Percentiles rank a stretch among this genome's conserved stretches.
Conservation (phyloP, 1,140 invertebrate species). For the Amphibalanus amphitrite region DNA sequence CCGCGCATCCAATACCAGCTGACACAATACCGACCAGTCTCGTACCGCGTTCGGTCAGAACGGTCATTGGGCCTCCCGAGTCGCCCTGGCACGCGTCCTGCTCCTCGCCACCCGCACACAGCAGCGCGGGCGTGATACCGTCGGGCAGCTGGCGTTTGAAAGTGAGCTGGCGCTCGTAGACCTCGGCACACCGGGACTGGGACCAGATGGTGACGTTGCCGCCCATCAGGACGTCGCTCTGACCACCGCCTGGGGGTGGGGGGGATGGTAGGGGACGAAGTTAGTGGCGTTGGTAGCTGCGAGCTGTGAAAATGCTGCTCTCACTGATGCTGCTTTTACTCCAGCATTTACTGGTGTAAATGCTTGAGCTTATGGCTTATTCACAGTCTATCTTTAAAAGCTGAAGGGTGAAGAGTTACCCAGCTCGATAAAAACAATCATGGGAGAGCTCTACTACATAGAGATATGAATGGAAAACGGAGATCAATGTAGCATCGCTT, state of each 20-base stretch:
- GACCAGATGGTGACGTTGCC: neutral
- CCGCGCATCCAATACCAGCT: conserved; percentile 50
- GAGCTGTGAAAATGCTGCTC: no score
- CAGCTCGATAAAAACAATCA: no score
- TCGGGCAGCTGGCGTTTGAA: neutral
- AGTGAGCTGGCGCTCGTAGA: neutral
- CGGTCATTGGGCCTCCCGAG: conserved; percentile 21
- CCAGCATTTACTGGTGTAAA: no score
- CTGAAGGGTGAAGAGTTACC: no score
- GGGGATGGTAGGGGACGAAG: neutral
- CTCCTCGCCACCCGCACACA: conserved; percentile 8
- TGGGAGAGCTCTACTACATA: no score
- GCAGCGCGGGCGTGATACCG: neutral
- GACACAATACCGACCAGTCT: conserved; percentile 46
- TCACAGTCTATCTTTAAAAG: no score
- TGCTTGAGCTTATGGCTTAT: no score
- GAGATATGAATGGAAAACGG: no score
- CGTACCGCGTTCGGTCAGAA: conserved; percentile 27
- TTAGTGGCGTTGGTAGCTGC: no score
- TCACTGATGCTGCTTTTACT: no score
- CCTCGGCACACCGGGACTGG: neutral
- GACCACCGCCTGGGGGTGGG: neutral
- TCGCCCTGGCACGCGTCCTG: conserved; percentile 14
- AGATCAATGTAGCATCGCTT: no score
- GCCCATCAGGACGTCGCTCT: neutral